A percentile compares a stretch with the other conserved stretches of the same genome.
Conservation (phyloP, 2,113 vertebrate species). For the Dasyurus viverrinus region DNA sequence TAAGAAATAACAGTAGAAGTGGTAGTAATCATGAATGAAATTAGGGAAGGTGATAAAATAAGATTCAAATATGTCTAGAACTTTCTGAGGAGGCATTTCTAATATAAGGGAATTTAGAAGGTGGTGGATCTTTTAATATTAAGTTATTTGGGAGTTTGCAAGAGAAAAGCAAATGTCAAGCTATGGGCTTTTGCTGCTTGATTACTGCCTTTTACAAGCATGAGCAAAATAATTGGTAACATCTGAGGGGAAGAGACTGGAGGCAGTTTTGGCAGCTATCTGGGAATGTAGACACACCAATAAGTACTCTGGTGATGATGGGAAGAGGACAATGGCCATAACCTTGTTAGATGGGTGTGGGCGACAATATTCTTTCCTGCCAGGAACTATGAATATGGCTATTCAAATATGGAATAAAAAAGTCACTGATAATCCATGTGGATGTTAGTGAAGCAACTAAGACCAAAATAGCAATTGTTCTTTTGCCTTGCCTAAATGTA, state of each 20-base stretch:
- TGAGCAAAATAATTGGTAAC: background rate
- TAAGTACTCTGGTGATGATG: background rate
- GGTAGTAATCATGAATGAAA: background rate
- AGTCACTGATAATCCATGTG: background rate
- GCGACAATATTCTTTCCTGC: background rate
- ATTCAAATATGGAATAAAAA: background rate
- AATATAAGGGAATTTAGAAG: background rate
- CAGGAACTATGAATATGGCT: background rate
- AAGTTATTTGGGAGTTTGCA: background rate
- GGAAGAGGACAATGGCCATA: background rate
- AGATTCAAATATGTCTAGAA: background rate
- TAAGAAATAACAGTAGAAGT: background rate
- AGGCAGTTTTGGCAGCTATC: background rate
- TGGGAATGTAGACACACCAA: background rate
- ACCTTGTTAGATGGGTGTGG: background rate
- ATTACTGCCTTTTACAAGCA: background rate
- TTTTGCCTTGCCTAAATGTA: background rate
- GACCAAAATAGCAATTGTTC: background rate
- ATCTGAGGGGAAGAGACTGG: background rate
- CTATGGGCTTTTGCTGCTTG: background rate
- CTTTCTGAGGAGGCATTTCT: background rate
- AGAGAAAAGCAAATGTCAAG: background rate
- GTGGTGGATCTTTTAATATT: background rate
- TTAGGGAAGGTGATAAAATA: background rate
- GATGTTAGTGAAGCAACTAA: background rate